Conservation (phyloP, 1,140 invertebrate genomes). For the Saccostrea echinata region DNA sequence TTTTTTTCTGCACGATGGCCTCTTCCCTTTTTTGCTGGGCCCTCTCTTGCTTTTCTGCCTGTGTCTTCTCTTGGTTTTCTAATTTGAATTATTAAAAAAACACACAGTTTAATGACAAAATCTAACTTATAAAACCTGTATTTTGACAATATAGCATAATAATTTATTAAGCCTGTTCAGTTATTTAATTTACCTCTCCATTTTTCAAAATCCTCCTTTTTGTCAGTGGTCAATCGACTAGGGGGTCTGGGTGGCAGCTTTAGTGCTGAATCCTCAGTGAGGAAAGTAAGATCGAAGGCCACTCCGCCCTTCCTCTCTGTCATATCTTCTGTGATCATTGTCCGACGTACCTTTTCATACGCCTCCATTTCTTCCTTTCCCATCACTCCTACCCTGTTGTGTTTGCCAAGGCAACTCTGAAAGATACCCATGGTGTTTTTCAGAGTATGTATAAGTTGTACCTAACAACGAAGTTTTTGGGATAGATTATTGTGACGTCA, state of each 20-base stretch:
- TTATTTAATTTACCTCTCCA: neutral
- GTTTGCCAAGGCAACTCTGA: neutral
- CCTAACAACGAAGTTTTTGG: neutral
- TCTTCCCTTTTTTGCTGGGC: neutral
- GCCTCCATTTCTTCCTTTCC: neutral
- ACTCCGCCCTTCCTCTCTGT: slow-evolving; percentile 15
- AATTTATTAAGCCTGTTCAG: too few species aligned
- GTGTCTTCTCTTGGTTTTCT: neutral
- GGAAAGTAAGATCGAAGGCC: neutral
- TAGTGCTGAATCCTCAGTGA: neutral
- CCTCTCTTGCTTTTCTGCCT: neutral
- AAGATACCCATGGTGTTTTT: neutral
- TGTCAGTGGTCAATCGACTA: neutral
- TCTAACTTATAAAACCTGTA: neutral
- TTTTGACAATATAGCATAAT: neutral
- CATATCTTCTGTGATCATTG: neutral
- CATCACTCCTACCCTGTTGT: neutral
- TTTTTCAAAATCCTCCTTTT: slow-evolving; percentile 3
- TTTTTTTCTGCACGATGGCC: neutral
- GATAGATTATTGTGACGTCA: neutral
- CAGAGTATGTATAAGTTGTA: neutral
- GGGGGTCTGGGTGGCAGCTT: neutral
- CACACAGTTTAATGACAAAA: neutral
- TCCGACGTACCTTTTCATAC: neutral
- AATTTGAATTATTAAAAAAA: neutral